Evolutionary conservation across 2,113 vertebrate genomes (phyloP).

Genomic region (Chascanopsetta lugubris): DNA sequence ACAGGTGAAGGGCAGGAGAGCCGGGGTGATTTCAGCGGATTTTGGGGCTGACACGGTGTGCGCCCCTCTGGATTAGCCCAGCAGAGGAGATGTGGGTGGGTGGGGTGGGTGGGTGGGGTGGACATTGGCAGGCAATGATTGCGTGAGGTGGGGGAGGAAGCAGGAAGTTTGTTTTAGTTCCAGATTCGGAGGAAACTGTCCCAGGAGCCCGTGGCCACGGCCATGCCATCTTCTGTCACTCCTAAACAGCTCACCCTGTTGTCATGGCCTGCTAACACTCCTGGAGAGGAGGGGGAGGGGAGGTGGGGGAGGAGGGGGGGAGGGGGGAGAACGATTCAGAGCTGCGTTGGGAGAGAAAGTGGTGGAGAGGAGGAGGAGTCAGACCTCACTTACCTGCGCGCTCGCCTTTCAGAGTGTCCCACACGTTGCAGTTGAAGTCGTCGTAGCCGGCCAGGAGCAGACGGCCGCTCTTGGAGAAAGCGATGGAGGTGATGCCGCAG

Average conservation of each 20-base stretch:
- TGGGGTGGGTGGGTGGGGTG: constrained; percentile 4
- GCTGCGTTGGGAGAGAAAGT: no score
- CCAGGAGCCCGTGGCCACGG: constrained; percentile 98
- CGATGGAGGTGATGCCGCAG: constrained; percentile 96
- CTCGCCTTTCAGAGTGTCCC: constrained; percentile 97
- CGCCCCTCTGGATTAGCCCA: constrained; percentile 66
- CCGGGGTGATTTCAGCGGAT: constrained; percentile 32
- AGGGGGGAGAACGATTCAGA: not conserved
- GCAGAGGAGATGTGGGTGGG: constrained; percentile 35
- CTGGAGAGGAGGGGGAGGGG: constrained; percentile 71
- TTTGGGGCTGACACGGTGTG: constrained; percentile 70
- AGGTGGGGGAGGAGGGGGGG: no score
- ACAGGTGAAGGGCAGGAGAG: constrained; percentile 80
- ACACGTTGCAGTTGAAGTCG: constrained; percentile 98
- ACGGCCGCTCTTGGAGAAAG: constrained; percentile 98
- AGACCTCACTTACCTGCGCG: constrained; percentile 84
- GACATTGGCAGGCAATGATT: constrained; percentile 51
- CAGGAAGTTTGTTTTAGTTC: constrained; percentile 84
- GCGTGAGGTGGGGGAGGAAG: constrained; percentile 22
- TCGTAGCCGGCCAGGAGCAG: constrained; percentile 95
- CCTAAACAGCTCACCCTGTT: constrained; percentile 99
- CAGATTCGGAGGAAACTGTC: constrained; percentile 99
- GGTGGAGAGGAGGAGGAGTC: not conserved
- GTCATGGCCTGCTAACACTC: constrained; percentile 95
- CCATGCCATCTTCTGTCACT: constrained; percentile 96